A percentile compares a stretch with the other conserved stretches of the same genome.
phyloP scores from a whole-genome alignment of 2,113 vertebrate species.

The Varanus salvator region DNA sequence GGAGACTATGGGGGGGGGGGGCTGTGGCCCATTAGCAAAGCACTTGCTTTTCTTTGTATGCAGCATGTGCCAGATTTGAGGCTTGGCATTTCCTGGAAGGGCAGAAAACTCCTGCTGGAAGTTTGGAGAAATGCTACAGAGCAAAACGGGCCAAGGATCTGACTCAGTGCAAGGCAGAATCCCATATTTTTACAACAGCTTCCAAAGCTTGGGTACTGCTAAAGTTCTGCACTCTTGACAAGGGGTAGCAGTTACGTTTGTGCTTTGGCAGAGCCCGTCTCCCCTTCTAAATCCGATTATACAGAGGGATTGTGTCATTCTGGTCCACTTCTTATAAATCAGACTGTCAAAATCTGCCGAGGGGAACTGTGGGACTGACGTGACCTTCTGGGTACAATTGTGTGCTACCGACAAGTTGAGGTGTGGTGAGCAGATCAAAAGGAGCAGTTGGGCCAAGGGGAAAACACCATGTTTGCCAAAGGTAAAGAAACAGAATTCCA shows the following conservation, averaged over 20 bases:
- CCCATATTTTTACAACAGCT: neutral
- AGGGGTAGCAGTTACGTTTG: neutral
- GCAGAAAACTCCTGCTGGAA: too few species aligned
- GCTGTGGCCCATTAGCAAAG: too few species aligned
- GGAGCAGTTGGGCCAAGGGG: neutral
- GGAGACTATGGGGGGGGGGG: neutral
- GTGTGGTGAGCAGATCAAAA: constrained; percentile 11
- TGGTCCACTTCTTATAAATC: neutral
- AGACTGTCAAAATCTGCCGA: neutral
- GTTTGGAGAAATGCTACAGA: too few species aligned
- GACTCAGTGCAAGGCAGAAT: too few species aligned
- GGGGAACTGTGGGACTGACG: neutral
- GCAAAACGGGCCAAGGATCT: too few species aligned
- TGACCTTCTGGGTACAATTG: neutral
- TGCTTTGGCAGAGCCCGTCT: neutral
- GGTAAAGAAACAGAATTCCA: constrained; percentile 15
- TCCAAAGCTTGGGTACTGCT: neutral
- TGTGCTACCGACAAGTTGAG: neutral
- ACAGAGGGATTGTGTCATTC: neutral
- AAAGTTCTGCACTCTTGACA: neutral
- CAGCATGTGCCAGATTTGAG: too few species aligned
- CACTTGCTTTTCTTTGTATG: too few species aligned
- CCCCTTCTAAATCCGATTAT: neutral
- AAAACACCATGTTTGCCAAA: neutral
- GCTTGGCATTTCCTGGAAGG: too few species aligned